Evolutionary conservation across 2,113 vertebrate species (phyloP).

Genomic region (Dasypus novemcinctus): DNA sequence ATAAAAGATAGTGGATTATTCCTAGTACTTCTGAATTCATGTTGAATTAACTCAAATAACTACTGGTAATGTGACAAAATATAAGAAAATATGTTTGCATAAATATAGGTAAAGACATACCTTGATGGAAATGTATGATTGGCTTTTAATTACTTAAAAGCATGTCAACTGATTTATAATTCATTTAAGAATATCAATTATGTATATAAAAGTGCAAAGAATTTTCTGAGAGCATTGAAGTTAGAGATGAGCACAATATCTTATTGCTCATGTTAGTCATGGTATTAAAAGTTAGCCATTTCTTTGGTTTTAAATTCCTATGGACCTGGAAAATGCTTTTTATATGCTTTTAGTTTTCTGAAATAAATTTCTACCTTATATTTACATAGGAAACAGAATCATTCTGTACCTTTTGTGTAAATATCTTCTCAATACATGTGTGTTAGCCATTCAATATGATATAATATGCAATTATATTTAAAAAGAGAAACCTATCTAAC

Average conservation of each 20-base stretch:
- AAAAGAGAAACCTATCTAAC: not conserved
- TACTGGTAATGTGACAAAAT: not conserved
- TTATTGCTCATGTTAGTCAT: not conserved
- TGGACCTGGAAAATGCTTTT: not conserved
- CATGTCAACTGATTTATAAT: not conserved
- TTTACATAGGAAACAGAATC: not conserved
- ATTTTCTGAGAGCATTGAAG: not conserved
- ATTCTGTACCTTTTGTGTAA: not conserved
- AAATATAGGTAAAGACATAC: not conserved
- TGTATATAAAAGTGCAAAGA: not conserved
- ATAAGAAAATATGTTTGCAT: not conserved
- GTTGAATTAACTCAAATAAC: not conserved
- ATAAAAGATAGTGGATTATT: not conserved
- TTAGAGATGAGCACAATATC: not conserved
- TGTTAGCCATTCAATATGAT: not conserved
- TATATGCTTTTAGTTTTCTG: conserved; percentile 22
- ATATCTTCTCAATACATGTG: not conserved
- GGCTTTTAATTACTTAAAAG: not conserved
- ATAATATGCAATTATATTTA: not conserved
- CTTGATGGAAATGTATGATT: not conserved
- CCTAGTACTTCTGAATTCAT: conserved; percentile 24
- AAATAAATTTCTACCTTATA: not conserved
- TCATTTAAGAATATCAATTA: not conserved
- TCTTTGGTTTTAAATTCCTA: not conserved
- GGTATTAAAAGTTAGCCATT: not conserved